Base-by-base conservation (phyloP, 2,113 vertebrate genomes). In the Paraplagusia blochii region DNA sequence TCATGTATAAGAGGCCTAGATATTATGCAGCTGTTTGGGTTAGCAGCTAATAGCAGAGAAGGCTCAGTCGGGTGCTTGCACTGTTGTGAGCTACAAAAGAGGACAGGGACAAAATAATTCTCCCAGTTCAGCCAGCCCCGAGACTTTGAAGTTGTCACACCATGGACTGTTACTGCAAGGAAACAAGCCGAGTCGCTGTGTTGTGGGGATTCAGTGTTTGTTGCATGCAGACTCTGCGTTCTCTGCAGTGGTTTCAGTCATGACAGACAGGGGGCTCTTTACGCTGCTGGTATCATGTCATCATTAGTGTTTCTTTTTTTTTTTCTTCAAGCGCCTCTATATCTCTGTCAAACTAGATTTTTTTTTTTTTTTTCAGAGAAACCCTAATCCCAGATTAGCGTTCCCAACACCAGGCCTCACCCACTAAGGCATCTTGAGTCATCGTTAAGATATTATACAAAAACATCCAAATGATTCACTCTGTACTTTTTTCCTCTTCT, bases 361-460 rank as follows among this genome's bases (percentile, higher is more conserved):
- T 12, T 29, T 19, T 42, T 39, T 14, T 9, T 9, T 43, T 46
- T 64, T 47, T 46, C 39, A 38, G 49, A 73, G 60, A 63, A 33
- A 42, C 11, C 66, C 42, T 82, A 82, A 88, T 86, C 81, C 76
- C 69, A 67, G 69, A 82, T 79, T 84, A 83, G 52, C 47, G 39
- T 60, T 58, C 76, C 74, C 58, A 66, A 60, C 62, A 60, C 64
- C 66, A 39, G 54, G 47, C 66, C 54, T 52, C 59, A 60, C 71
- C 70, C 52, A 49, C 58, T 53, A 40, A 58, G 79, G 43, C 60
- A 63, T 70, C 77, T 72, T 82, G 73, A 81, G 54, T 79, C 77
- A 72, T 76, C 66, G 77, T 82, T 63, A 73, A 68, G 61, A 47
- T 35, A 46, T 45, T 76, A 74, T 59, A 58, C 65, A 80, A 62